Conservation (phyloP, 2,888 invertebrate species). For the Pteria penguin region DNA sequence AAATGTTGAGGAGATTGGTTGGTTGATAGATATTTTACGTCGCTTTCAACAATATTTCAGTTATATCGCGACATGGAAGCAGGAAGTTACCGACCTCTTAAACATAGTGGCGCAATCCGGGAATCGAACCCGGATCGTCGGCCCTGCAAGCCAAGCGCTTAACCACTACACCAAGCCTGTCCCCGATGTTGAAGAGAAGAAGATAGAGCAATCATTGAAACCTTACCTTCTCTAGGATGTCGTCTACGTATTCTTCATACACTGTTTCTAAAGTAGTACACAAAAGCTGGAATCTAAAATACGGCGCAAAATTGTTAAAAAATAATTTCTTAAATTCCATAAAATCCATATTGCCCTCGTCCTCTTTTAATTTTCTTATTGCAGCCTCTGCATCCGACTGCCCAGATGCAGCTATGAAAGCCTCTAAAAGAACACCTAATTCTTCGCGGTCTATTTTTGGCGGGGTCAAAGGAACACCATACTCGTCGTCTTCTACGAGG, state of each 20-base stretch:
- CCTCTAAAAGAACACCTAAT: constrained; percentile 25
- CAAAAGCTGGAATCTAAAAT: constrained; percentile 13
- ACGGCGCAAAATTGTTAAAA: not conserved
- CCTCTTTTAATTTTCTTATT: not conserved
- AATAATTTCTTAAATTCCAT: constrained; percentile 11
- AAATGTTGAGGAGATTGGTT: no score
- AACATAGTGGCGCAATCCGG: no score
- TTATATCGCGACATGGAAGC: no score
- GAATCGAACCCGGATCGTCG: no score
- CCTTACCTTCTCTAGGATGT: constrained; percentile 59
- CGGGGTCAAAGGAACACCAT: constrained; percentile 57
- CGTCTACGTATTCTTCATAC: constrained; percentile 49
- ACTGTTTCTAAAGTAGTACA: constrained; percentile 25
- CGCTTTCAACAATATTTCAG: no score
- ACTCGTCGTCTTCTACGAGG: constrained; percentile 85
- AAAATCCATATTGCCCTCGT: constrained; percentile 3
- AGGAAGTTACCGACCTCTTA: no score
- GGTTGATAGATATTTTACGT: no score
- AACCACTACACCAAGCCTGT: no score
- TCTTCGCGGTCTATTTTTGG: constrained; percentile 69
- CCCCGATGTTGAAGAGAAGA: no score
- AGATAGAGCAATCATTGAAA: no score
- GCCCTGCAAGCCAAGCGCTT: no score
- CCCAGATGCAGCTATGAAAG: constrained; percentile 22
- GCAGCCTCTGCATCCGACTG: not conserved